Evolutionary conservation across 35 echinoderm and acorn worm species (phyloP).

Genomic region (Acanthaster planci): DNA sequence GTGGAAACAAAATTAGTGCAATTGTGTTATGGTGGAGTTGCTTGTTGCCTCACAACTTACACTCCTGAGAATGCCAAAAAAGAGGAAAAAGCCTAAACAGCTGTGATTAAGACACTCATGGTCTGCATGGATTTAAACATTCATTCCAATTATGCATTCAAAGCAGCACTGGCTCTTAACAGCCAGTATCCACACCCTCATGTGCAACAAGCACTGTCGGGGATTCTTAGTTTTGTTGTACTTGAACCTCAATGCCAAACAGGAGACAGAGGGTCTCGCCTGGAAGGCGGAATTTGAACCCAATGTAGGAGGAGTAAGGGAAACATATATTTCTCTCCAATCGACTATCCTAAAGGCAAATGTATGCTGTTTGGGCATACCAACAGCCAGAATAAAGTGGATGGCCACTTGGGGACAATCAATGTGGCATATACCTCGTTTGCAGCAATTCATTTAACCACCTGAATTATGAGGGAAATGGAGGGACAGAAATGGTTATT

Average conservation of each 20-base stretch:
- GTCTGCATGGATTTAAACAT: too few relatives aligned
- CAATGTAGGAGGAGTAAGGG: constrained; percentile 19
- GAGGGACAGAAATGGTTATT: constrained; percentile 60
- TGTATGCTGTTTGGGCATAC: constrained; percentile 36
- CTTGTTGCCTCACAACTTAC: background rate
- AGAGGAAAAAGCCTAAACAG: too few relatives aligned
- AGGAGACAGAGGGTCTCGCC: background rate
- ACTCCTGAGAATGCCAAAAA: too few relatives aligned
- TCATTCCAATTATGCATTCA: too few relatives aligned
- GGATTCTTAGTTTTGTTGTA: too few relatives aligned
- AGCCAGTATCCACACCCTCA: too few relatives aligned
- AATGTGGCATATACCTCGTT: background rate
- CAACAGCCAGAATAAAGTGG: constrained; percentile 43
- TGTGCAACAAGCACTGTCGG: too few relatives aligned
- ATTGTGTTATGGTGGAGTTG: background rate
- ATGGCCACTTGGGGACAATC: constrained; percentile 44
- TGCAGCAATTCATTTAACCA: background rate
- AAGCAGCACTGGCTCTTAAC: too few relatives aligned
- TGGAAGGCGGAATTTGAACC: constrained; percentile 7
- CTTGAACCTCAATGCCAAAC: too few relatives aligned
- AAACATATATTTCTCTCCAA: constrained; percentile 11
- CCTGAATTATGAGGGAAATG: constrained; percentile 16
- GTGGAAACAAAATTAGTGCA: too few relatives aligned
- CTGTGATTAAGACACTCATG: too few relatives aligned
- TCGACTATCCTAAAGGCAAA: constrained; percentile 8